Percentiles rank a stretch among this genome's conserved stretches.
phyloP scores from a whole-genome alignment of 2,888 invertebrate species.

The Lithophane leautieri region DNA sequence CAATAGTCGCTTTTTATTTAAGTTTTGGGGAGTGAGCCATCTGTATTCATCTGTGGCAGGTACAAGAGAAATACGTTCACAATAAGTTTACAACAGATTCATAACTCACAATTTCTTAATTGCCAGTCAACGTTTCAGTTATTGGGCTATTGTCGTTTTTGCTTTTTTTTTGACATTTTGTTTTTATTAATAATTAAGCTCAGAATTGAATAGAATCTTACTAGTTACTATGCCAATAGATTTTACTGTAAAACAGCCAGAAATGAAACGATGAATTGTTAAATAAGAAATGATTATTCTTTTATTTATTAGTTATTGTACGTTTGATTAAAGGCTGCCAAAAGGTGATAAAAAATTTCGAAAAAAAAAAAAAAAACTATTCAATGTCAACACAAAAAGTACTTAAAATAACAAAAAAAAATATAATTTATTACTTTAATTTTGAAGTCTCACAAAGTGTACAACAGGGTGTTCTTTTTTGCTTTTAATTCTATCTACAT shows the following conservation, averaged over 20 bases:
- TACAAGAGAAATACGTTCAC: not conserved
- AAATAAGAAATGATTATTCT: slow-evolving; percentile 10
- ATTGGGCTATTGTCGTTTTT: slow-evolving; percentile 7
- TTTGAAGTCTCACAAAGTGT: slow-evolving; percentile 31
- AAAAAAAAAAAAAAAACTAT: slow-evolving; percentile 3
- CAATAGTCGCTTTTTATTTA: no score
- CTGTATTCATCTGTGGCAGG: no score
- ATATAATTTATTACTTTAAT: not conserved
- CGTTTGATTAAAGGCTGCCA: slow-evolving; percentile 54
- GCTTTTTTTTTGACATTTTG: not conserved
- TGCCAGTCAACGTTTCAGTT: not conserved
- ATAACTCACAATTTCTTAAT: slow-evolving; percentile 5
- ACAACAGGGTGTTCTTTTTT: slow-evolving; percentile 25
- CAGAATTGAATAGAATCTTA: slow-evolving; percentile 30
- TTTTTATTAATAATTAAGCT: slow-evolving; percentile 37
- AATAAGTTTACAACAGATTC: slow-evolving; percentile 1
- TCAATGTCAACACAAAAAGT: slow-evolving; percentile 16
- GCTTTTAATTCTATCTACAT: slow-evolving; percentile 35
- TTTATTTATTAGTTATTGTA: slow-evolving; percentile 14
- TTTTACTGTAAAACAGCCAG: slow-evolving; percentile 40
- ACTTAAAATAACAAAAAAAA: slow-evolving; percentile 11
- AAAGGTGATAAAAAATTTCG: slow-evolving; percentile 6
- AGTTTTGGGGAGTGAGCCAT: no score
- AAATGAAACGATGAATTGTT: slow-evolving; percentile 41
- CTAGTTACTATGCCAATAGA: slow-evolving; percentile 44